Percentiles rank a stretch among this genome's conserved stretches.
phyloP scores from a whole-genome alignment of 2,888 invertebrate genomes.

The Heliconius sara region DNA sequence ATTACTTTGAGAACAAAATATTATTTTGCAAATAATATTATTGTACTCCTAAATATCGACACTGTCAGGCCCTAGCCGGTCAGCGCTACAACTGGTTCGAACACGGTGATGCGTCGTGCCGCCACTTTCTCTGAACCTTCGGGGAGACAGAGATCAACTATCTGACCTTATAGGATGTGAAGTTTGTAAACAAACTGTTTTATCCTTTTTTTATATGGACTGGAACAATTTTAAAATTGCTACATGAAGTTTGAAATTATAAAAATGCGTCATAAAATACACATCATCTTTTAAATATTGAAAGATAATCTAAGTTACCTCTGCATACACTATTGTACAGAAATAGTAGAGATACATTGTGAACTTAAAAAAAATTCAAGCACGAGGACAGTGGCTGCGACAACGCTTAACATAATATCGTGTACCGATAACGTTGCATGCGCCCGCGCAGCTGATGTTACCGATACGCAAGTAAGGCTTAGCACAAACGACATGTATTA shows the following conservation, averaged over 20 bases:
- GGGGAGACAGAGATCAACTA: slow-evolving; percentile 61
- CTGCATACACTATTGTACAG: background rate
- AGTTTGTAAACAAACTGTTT: slow-evolving; percentile 26
- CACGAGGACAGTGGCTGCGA: slow-evolving; percentile 33
- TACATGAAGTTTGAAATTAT: background rate
- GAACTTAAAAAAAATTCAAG: background rate
- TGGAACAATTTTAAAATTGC: background rate
- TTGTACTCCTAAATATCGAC: slow-evolving; percentile 27
- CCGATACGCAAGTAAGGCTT: slow-evolving; percentile 37
- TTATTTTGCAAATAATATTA: no score
- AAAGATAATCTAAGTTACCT: background rate
- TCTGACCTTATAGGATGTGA: slow-evolving; percentile 60
- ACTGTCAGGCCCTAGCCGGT: slow-evolving; percentile 42
- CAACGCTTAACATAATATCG: slow-evolving; percentile 39
- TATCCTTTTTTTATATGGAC: slow-evolving; percentile 3
- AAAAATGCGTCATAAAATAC: background rate
- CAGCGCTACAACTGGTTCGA: slow-evolving; percentile 50
- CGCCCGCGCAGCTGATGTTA: slow-evolving; percentile 35
- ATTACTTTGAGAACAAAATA: no score
- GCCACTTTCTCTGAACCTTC: slow-evolving; percentile 77
- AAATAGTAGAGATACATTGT: background rate
- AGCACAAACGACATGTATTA: slow-evolving; percentile 14
- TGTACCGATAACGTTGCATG: slow-evolving; percentile 40
- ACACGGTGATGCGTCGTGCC: slow-evolving; percentile 64
- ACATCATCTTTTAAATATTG: background rate